Evolutionary conservation across 2,797 vertebrate species (phyloP), one percentile per base, ranked within the genome.

Genomic region (Muraenolepis orangiensis): DNA sequence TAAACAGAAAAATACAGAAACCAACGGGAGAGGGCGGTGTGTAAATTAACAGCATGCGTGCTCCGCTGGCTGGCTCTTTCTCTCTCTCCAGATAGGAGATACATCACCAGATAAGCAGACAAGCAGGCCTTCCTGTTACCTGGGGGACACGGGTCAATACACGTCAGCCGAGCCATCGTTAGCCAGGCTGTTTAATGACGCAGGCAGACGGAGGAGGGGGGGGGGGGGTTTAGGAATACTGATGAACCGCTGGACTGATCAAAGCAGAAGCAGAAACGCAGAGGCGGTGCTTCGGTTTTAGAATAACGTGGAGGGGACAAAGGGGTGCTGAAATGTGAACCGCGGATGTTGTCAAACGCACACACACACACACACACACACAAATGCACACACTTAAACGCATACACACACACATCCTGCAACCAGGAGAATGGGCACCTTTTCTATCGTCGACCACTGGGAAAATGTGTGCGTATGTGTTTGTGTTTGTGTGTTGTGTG

Each of bases 151-250:
- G 81, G 83, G 85, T 91, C 85, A 84, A 90, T 91, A 87, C 84
- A 81, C 77, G 84, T 85, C 89, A 87, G 82, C 51, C 80, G 7
- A 73, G 76, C 84, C 82, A 82, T 88, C 87, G 90, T 91, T 90
- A 88, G 80, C 77, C 67, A 12, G 16, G 74, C 76, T 78, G 72
- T 69, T 75, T 86, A 85, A 85, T 76, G 74, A 87, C 78, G 77
- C 64, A 69, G 72, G 51, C 42, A 57, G 51, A 57, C 20, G 51
- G 26, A 36, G 70, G 67, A 61, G 34, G 80, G 71, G 78, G 20
- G 5, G 51, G 51, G 80, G 71, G 78, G 20, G 5, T 20, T 20
- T 18, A 57, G 51, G 4, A 10, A 23, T 38, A 26, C 72, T 74
- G 71, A 76, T 74, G 74, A 26, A 36, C 73, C 69, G 34, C 69